Conservation (phyloP, 2,888 invertebrate genomes). For the Trissoscelio sp. region DNA sequence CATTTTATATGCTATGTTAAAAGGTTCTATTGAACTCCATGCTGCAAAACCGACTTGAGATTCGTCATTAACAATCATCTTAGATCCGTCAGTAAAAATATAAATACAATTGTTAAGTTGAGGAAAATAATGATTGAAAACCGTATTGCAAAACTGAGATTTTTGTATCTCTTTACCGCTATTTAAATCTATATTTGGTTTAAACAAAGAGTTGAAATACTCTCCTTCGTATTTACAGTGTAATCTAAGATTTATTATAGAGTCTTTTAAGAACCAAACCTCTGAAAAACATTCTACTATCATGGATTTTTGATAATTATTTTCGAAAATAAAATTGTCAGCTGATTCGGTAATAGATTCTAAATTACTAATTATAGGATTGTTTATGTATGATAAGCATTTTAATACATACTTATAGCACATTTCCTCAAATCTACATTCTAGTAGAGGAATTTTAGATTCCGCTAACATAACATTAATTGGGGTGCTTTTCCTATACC, state of each 20-base stretch:
- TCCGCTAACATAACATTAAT: conserved; percentile 56
- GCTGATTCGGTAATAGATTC: conserved; percentile 6
- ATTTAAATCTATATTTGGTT: conserved; percentile 12
- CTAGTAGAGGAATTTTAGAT: conserved; percentile 38
- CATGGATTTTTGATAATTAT: conserved; percentile 40
- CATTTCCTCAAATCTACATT: conserved; percentile 33
- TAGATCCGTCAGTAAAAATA: conserved; percentile 23
- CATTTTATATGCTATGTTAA: neutral
- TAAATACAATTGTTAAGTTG: neutral
- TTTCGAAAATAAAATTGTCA: conserved; percentile 15
- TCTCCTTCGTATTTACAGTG: conserved; percentile 5
- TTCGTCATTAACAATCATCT: neutral
- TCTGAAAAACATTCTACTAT: conserved; percentile 18
- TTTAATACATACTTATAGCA: conserved; percentile 30
- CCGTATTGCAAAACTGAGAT: too few relatives aligned
- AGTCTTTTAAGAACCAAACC: conserved; percentile 9
- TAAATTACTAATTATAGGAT: conserved; percentile 3
- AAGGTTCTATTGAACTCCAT: neutral
- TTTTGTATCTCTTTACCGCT: neutral
- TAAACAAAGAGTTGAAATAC: conserved; percentile 2
- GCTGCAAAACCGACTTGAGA: conserved; percentile 1
- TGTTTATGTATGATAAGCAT: conserved; percentile 7
- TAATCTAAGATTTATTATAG: neutral
- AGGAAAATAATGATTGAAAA: neutral
- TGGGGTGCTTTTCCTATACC: conserved; percentile 48